phyloP scores from a whole-genome alignment of 37 sponge, comb jelly and placozoan genomes.

The Aphrocallistes beatrix region DNA sequence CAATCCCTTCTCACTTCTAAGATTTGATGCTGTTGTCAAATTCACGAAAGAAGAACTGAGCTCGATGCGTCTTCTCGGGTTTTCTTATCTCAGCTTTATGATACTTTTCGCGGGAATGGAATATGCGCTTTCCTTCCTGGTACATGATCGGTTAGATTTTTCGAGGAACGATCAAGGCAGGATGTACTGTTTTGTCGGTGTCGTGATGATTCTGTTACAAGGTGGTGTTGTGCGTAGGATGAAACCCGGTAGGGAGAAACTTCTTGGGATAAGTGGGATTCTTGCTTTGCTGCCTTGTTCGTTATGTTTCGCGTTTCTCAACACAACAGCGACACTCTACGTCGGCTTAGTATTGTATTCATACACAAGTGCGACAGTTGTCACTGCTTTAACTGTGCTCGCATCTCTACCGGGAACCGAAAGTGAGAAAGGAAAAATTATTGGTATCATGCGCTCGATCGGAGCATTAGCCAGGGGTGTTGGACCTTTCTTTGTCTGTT shows the following conservation, averaged over 20 bases:
- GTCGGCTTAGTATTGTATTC: not conserved
- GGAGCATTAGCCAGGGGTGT: conserved; percentile 72
- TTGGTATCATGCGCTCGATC: conserved; percentile 80
- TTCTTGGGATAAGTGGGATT: not conserved
- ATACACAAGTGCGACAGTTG: conserved; percentile 16
- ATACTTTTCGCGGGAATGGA: conserved; percentile 90
- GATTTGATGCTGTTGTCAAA: conserved; percentile 41
- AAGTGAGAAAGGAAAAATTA: conserved; percentile 71
- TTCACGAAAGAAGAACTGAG: conserved; percentile 33
- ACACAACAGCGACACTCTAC: not conserved
- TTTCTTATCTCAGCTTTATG: conserved; percentile 62
- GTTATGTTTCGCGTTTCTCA: not conserved
- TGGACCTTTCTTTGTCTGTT: conserved; percentile 67
- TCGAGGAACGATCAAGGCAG: conserved; percentile 72
- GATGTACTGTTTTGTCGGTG: conserved; percentile 81
- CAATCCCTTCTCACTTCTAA: conserved; percentile 74
- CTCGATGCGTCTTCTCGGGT: conserved; percentile 36
- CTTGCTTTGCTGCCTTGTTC: not conserved
- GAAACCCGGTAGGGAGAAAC: not conserved
- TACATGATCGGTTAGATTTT: conserved; percentile 59
- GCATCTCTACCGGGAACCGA: conserved; percentile 38
- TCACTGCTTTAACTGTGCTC: not conserved
- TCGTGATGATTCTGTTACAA: conserved; percentile 69
- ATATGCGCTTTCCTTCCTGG: conserved; percentile 73
- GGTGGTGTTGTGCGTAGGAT: conserved; percentile 29